Conservation (phyloP, 1,140 invertebrate species). For the Lordiphosa collinella region DNA sequence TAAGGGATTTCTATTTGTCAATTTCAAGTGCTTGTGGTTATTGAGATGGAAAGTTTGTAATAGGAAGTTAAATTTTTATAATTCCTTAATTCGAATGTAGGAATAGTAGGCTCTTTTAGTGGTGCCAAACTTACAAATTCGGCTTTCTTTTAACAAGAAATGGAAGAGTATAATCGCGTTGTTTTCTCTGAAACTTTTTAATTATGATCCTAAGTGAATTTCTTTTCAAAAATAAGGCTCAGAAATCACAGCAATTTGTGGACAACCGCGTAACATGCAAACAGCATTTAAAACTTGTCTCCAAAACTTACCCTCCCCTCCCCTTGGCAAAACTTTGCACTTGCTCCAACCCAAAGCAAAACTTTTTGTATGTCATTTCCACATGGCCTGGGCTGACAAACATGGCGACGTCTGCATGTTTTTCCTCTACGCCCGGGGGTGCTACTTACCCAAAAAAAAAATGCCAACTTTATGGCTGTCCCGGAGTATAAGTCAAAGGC, state of each 20-base stretch:
- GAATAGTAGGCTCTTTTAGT: too few relatives aligned
- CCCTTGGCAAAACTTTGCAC: conserved; percentile 11
- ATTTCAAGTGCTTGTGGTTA: too few relatives aligned
- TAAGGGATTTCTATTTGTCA: too few relatives aligned
- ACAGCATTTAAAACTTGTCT: conserved; percentile 75
- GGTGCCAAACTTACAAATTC: too few relatives aligned
- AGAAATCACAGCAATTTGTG: conserved; percentile 60
- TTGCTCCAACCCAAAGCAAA: conserved; percentile 23
- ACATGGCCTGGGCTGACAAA: conserved; percentile 37
- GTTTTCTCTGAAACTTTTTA: conserved; percentile 4
- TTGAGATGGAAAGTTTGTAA: too few relatives aligned
- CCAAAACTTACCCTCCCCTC: conserved; percentile 23
- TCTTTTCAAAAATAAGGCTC: conserved; percentile 36
- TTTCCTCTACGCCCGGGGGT: conserved; percentile 46
- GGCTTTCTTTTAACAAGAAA: too few relatives aligned
- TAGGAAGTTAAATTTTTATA: too few relatives aligned
- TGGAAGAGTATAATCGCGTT: too few relatives aligned
- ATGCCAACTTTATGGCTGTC: conserved; percentile 62
- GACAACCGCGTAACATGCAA: conserved; percentile 63
- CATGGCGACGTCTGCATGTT: conserved; percentile 61
- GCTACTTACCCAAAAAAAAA: conserved; percentile 56
- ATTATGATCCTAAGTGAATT: conserved; percentile 32
- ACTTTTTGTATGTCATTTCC: conserved; percentile 71
- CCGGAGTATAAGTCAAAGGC: conserved; percentile 30
- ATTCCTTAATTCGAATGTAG: too few relatives aligned